Conservation (phyloP, 2,797 vertebrate species). For the Pristis pectinata region DNA sequence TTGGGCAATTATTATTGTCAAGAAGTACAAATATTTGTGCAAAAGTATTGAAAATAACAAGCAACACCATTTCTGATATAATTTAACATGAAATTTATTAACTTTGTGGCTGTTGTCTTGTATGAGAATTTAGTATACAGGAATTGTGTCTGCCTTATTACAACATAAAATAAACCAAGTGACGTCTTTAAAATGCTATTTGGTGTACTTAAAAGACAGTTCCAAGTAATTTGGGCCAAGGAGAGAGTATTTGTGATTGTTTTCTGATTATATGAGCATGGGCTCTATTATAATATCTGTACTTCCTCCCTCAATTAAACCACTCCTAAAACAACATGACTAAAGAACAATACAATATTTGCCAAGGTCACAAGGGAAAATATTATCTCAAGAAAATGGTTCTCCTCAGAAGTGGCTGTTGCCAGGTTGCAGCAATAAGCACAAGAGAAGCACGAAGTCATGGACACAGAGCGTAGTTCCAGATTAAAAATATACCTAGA, state of each 20-base stretch:
- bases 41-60: not conserved
- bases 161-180: not conserved
- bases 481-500: not conserved
- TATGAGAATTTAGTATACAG: not conserved
- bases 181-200: not conserved
- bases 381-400: constrained; percentile 1
- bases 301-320: constrained; percentile 46
- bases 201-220: constrained; percentile 47
- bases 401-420: not conserved
- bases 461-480: not conserved
- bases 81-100: not conserved
- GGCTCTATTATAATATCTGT: constrained; percentile 40
- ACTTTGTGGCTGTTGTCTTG: not conserved
- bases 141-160: not conserved
- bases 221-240: constrained; percentile 46
- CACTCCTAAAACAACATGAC: constrained; percentile 47
- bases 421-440: not conserved
- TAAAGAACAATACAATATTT: constrained; percentile 36
- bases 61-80: not conserved
- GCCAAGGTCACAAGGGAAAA: not conserved
- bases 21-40: not conserved
- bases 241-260: constrained; percentile 49
- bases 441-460: not conserved
- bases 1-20: not conserved
- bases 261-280: constrained; percentile 44